Conservation (phyloP, 2,797 vertebrate genomes). For the Trachurus trachurus region DNA sequence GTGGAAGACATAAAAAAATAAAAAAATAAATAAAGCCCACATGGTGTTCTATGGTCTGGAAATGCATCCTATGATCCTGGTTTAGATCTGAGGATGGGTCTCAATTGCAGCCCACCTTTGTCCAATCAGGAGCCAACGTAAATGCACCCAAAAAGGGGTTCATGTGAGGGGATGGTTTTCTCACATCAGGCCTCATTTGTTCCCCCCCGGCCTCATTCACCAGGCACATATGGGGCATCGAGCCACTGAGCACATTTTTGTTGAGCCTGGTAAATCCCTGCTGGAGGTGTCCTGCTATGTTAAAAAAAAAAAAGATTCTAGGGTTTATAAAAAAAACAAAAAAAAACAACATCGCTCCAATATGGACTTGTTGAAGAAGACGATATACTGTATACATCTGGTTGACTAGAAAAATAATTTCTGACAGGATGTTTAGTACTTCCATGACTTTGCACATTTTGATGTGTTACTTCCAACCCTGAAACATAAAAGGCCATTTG, state of each 20-base stretch:
- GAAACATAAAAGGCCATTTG: not conserved
- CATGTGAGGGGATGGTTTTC: conserved; percentile 8
- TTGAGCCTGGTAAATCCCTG: conserved; percentile 15
- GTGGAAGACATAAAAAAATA: conserved; percentile 33
- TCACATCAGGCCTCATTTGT: conserved; percentile 24
- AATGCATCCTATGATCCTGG: not conserved
- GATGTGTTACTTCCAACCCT: conserved; percentile 5
- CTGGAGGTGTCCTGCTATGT: not conserved
- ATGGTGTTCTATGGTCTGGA: not conserved
- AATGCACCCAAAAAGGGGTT: conserved; percentile 23
- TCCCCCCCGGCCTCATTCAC: conserved; percentile 32
- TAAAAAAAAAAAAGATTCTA: not conserved
- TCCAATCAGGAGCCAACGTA: conserved; percentile 6
- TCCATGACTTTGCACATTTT: not conserved
- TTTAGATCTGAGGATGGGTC: not conserved
- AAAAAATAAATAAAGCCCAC: conserved; percentile 20
- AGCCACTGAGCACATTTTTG: conserved; percentile 12
- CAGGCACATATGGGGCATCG: conserved; percentile 16
- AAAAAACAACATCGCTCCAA: not conserved
- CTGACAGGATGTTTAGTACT: not conserved
- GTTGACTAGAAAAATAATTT: not conserved
- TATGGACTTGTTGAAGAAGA: not conserved
- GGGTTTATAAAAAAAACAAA: not conserved
- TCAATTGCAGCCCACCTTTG: conserved; percentile 1
- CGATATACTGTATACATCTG: not conserved